Percentiles rank a stretch among this genome's conserved stretches.
Evolutionary conservation across 2,888 invertebrate genomes (phyloP).

Genomic region (Leptodirus hochenwartii): DNA sequence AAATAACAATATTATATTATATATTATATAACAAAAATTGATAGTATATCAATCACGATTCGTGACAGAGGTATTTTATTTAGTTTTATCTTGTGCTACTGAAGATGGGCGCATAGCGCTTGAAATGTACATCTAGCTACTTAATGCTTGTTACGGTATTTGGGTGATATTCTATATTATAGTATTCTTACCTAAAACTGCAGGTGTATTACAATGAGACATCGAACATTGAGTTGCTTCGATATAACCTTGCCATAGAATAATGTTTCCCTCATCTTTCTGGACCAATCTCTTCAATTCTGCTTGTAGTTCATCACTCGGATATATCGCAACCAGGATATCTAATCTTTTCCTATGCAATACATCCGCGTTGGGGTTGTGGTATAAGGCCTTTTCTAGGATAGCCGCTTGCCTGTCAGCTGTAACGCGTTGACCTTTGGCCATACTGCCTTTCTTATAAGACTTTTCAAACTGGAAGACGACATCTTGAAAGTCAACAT

Average conservation of each 20-base stretch:
- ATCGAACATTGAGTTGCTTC: constrained; percentile 36
- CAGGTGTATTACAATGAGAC: constrained; percentile 40
- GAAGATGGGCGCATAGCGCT: too few relatives aligned
- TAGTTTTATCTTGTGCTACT: too few relatives aligned
- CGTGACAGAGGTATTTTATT: too few relatives aligned
- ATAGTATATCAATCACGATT: too few relatives aligned
- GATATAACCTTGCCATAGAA: constrained; percentile 34
- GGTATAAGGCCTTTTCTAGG: constrained; percentile 37
- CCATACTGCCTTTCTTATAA: constrained; percentile 25
- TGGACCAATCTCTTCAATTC: constrained; percentile 29
- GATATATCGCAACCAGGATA: constrained; percentile 31
- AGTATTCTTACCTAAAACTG: too few relatives aligned
- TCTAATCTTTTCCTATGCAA: constrained; percentile 32
- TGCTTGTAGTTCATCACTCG: constrained; percentile 37
- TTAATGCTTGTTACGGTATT: too few relatives aligned
- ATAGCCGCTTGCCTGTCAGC: constrained; percentile 41
- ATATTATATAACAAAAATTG: too few relatives aligned
- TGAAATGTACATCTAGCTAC: too few relatives aligned
- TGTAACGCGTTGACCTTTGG: constrained; percentile 25
- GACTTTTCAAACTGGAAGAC: constrained; percentile 28
- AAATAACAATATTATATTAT: too few relatives aligned
- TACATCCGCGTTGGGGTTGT: constrained; percentile 33
- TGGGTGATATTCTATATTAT: too few relatives aligned
- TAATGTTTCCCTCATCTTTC: constrained; percentile 29
- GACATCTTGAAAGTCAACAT: constrained; percentile 36